A percentile compares a stretch with the other conserved stretches of the same genome.
Conservation (phyloP, 2,113 vertebrate species). For the Chaenogobius annularis region DNA sequence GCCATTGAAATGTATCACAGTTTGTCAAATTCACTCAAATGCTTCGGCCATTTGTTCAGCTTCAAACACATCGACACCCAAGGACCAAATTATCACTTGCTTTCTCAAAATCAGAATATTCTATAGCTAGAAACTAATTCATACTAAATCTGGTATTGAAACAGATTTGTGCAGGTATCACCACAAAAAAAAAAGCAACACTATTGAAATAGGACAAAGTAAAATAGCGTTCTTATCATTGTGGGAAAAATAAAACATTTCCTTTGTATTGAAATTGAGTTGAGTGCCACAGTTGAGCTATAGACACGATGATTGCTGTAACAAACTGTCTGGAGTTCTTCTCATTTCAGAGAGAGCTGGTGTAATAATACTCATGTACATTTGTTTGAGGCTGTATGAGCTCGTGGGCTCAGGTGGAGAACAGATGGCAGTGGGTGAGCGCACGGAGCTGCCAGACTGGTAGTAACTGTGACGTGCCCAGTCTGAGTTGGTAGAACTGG, state of each 20-base stretch:
- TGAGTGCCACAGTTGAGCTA: no score
- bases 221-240: no score
- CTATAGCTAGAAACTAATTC: no score
- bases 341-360: not conserved
- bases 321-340: no score
- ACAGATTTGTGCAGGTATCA: no score
- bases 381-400: constrained; percentile 8
- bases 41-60: not conserved
- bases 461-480: constrained; percentile 34
- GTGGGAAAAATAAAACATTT: no score
- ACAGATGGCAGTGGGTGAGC: constrained; percentile 59
- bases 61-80: not conserved
- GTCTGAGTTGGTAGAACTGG: constrained; percentile 21
- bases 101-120: not conserved
- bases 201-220: no score
- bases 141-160: no score
- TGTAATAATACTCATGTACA: not conserved
- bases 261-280: no score
- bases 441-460: constrained; percentile 52
- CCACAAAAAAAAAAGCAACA: no score
- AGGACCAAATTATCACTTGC: not conserved
- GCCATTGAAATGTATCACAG: not conserved
- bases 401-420: constrained; percentile 51
- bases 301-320: no score
- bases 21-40: not conserved